Percentiles rank a stretch among this genome's conserved stretches.
Conservation (phyloP, 2,888 invertebrate species). For the Lordiphosa andalusiaca region DNA sequence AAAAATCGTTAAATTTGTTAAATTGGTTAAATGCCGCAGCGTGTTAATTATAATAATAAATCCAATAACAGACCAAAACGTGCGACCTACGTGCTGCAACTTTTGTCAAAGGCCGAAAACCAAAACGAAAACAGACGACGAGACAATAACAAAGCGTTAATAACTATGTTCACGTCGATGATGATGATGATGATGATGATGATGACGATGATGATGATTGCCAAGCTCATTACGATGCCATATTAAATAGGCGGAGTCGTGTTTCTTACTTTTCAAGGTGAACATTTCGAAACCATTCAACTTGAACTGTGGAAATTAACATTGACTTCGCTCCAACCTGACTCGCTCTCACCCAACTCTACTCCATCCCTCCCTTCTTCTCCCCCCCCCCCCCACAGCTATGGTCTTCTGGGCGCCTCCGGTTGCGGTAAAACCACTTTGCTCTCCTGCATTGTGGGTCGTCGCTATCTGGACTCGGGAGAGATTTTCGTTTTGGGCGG, state of each 20-base stretch:
- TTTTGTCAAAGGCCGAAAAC: slow-evolving; percentile 62
- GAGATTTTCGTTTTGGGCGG: slow-evolving; percentile 95
- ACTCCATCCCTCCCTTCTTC: neutral
- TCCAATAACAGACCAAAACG: slow-evolving; percentile 66
- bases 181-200: slow-evolving; percentile 30
- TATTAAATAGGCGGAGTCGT: slow-evolving; percentile 54
- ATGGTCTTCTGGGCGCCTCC: slow-evolving; percentile 95
- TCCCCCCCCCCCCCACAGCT: slow-evolving; percentile 82
- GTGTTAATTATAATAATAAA: slow-evolving; percentile 64
- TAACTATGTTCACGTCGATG: slow-evolving; percentile 34
- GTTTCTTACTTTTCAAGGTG: slow-evolving; percentile 70
- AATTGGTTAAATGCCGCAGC: slow-evolving; percentile 50
- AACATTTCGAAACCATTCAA: slow-evolving; percentile 73
- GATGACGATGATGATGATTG: slow-evolving; percentile 13
- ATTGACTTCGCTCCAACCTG: slow-evolving; percentile 59
- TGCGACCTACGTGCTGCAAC: slow-evolving; percentile 68
- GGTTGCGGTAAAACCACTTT: slow-evolving; percentile 98
- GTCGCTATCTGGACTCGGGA: slow-evolving; percentile 91
- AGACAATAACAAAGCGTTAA: slow-evolving; percentile 38
- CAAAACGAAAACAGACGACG: slow-evolving; percentile 40
- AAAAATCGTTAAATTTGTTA: slow-evolving; percentile 19
- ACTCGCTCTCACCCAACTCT: neutral
- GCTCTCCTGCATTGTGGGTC: slow-evolving; percentile 94
- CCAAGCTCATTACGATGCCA: slow-evolving; percentile 31
- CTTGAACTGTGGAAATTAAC: slow-evolving; percentile 74